Conservation (phyloP, 2,797 vertebrate species). For the Enteromius trimaculatus region DNA sequence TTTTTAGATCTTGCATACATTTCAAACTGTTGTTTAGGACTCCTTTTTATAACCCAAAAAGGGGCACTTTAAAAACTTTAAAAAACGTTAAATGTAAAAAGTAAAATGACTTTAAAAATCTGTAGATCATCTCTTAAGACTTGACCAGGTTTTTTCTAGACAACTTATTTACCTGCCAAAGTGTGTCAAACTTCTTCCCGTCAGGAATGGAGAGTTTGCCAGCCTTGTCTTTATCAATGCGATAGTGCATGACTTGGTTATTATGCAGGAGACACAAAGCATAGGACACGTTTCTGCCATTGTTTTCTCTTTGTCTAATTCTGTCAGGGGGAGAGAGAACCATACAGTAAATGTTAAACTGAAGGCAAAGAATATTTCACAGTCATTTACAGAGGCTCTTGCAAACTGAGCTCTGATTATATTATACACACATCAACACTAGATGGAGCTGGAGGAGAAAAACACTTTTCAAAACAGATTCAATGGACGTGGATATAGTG, state of each 20-base stretch:
- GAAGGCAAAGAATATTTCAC: background rate
- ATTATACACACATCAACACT: background rate
- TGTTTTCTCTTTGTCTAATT: constrained; percentile 87
- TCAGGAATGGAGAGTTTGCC: constrained; percentile 94
- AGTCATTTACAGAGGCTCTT: background rate
- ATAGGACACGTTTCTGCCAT: constrained; percentile 79
- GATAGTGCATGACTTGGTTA: constrained; percentile 91
- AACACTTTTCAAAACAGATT: background rate
- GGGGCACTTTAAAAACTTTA: too few species aligned
- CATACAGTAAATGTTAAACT: background rate
- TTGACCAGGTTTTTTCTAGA: background rate
- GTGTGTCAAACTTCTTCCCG: constrained; percentile 96
- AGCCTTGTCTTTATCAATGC: constrained; percentile 87
- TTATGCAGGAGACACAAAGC: constrained; percentile 91
- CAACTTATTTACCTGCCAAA: constrained; percentile 88
- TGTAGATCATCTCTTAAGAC: background rate
- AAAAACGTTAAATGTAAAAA: too few species aligned
- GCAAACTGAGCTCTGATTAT: background rate
- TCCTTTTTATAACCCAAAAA: too few species aligned
- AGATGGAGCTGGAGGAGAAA: constrained; percentile 10
- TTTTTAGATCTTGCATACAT: too few species aligned
- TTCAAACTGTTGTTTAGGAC: too few species aligned
- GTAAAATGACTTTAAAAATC: background rate
- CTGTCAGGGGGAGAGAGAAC: constrained; percentile 69
- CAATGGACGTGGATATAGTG: too few species aligned